Base-by-base conservation (phyloP, 92 coral and sea anemone genomes). In the Paramuricea clavata region DNA sequence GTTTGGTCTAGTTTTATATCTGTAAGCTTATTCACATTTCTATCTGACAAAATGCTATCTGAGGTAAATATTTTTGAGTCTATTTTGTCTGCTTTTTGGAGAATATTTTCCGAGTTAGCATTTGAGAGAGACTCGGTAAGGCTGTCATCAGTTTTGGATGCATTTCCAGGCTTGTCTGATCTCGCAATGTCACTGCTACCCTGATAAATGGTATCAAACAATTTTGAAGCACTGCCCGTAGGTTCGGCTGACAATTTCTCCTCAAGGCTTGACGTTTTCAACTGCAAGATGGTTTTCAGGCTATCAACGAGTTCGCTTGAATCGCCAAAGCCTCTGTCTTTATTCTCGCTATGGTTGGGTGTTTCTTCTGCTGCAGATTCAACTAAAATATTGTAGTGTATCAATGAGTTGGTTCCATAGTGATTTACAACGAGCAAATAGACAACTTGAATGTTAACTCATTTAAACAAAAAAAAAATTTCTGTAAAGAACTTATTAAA, bases 191-290 rank as follows among this genome's bases (percentile, higher is more conserved):
- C 32, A 9, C 39, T 19, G 0, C 57, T 31, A 15, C 73, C 36
- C 21, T 79, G 52, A 17, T 79, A 79, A 25, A 79, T 79, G 33
- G 73, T 36, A 61, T 79, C 84, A 39, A 79, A 79, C 15, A 79
- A 27, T 26, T 76, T 76, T n/a, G 84, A 59, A 17, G 81, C 84
- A 41, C 54, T 59, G 35, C 59, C 67, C 0, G 57, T 36, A 0
- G 72, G 35, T 21, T 59, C 73, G 26, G 2, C 19, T 6, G 73
- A 34, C 36, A 59, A 60, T 26, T 44, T 39, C 54, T 79, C 54
- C 36, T 79, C 84, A 1, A 79, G 72, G 31, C 60, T 59, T 39
- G 84, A 39, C 6, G 73, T 60, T 43, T 79, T 79, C 13, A 67
- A 27, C 65, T 60, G 84, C 3, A 79, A 25, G 22, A 79, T 28